These are phyloP conservation scores for Abrostola tripartita DNA, from an alignment of 2,888 invertebrate species.

Conservation along the genomic window DNA sequence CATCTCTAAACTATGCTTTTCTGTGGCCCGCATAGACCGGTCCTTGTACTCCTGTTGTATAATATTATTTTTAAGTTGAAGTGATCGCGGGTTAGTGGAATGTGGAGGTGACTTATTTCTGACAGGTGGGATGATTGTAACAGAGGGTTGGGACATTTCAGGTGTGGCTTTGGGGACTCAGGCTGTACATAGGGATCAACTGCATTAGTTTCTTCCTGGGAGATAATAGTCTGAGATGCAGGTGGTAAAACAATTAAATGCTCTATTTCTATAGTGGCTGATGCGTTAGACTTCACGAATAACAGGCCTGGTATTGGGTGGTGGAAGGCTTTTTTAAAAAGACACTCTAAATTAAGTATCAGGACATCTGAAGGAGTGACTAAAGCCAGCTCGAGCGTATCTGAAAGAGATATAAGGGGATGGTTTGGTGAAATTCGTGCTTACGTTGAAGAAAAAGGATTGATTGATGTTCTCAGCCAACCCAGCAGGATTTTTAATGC, in stretches of 20 bases:
- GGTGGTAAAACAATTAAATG: not conserved
- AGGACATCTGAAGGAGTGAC: no score
- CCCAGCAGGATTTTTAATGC: constrained; percentile 56
- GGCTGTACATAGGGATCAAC: not conserved
- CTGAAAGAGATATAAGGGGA: constrained; percentile 54
- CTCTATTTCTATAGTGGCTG: no score
- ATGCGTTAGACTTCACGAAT: constrained; percentile 9
- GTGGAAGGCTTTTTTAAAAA: constrained; percentile 55
- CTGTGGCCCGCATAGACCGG: constrained; percentile 9
- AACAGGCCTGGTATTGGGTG: constrained; percentile 42
- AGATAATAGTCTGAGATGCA: not conserved
- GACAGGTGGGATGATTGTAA: constrained; percentile 4
- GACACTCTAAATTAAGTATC: constrained; percentile 57
- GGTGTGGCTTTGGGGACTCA: constrained; percentile 1
- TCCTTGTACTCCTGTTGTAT: constrained; percentile 12
- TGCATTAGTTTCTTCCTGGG: no score
- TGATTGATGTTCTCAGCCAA: constrained; percentile 36
- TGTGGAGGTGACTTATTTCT: constrained; percentile 6
- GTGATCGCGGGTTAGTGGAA: constrained; percentile 2
- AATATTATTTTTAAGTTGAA: not conserved
- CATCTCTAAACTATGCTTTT: constrained; percentile 17
- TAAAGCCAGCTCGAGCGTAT: no score
- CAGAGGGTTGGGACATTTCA: constrained; percentile 7
- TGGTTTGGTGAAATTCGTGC: constrained; percentile 58
- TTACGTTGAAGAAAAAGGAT: constrained; percentile 22